Base-by-base conservation (phyloP, 2,113 vertebrate species). In the Megaceryle torquata region DNA sequence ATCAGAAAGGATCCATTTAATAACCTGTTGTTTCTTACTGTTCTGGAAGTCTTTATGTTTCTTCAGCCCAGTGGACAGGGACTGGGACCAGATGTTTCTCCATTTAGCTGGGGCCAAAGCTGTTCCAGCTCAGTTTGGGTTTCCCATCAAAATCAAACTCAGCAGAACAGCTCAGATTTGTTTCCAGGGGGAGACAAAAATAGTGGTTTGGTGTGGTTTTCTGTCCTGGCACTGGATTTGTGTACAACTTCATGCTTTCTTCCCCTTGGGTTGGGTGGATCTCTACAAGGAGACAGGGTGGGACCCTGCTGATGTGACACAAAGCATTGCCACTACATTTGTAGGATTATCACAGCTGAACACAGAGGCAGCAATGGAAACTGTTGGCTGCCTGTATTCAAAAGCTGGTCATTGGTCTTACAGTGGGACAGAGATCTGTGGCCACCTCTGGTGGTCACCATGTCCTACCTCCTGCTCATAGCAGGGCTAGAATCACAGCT, bases 61-160 rank as follows among this genome's bases (percentile, higher is more conserved):
- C 68, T 92, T 46, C 37, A 81, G 46, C 35, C 56, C 60, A 59
- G 28, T 28, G 88, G 63, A 53, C 63, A 77, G 41, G 51, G 70
- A 89, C 81, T 82, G 37, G 74, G 95, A 93, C 9, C 78, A 95
- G 70, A 87, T 91, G 82, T 93, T 92, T 68, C 86, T 88, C 43
- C 28, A 35, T 64, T 89, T 85, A 84, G 67, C 61, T 92, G 71
- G 33, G 63, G 22, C 50, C 33, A 76, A 91, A 89, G 93, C n/a
- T 33, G 13, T 86, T 94, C 54, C 59, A 88, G 21, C 82, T 91
- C 75, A 77, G 61, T 91, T 26, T 77, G 85, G 81, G 72, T 68
- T 37, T 93, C 54, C 80, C 80, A 74, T 81, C 79, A 88, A 60
- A 82, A 72, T n/a, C 0, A 6, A 82, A 75, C 51, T 82, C 81